Percentiles rank a stretch among this genome's conserved stretches.
phyloP scores from a whole-genome alignment of 2,113 vertebrate genomes.

The Pollachius pollachius region DNA sequence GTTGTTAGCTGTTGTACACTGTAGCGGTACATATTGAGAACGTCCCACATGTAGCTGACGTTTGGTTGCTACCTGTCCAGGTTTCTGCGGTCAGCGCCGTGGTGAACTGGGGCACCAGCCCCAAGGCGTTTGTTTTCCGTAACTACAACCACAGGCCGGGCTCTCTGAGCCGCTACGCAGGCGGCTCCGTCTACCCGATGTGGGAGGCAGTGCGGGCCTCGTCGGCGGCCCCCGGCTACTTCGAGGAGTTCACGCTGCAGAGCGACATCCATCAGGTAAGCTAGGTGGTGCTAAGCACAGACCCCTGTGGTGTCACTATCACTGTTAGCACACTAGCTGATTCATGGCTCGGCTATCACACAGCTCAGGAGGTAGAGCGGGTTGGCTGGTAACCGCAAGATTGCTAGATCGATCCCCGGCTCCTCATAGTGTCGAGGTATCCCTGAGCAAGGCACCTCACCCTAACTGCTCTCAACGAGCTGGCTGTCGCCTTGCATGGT shows the following conservation, averaged over 20 bases:
- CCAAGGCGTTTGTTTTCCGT: conserved; percentile 74
- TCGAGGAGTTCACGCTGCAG: conserved; percentile 69
- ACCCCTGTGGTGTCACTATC: no score
- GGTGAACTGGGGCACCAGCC: conserved; percentile 74
- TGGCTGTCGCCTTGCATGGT: no score
- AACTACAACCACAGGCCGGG: conserved; percentile 75
- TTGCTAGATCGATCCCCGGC: no score
- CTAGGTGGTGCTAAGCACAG: not conserved
- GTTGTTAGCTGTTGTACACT: no score
- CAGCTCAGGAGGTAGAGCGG: no score
- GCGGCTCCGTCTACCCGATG: conserved; percentile 63
- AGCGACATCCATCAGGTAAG: conserved; percentile 75
- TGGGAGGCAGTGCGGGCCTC: conserved; percentile 76
- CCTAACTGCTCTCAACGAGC: no score
- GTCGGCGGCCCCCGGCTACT: conserved; percentile 75
- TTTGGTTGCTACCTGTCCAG: conserved; percentile 36
- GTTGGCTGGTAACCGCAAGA: no score
- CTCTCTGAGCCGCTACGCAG: conserved; percentile 67
- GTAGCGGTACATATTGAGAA: not conserved
- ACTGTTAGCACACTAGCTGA: no score
- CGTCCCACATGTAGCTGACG: not conserved
- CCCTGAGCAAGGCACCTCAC: no score
- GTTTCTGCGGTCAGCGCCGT: conserved; percentile 76
- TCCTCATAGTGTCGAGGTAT: no score
- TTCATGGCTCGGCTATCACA: no score